Evolutionary conservation across 2,888 invertebrate genomes (phyloP), one percentile per base, ranked within the genome.

Genomic region (Drosophila falleni): DNA sequence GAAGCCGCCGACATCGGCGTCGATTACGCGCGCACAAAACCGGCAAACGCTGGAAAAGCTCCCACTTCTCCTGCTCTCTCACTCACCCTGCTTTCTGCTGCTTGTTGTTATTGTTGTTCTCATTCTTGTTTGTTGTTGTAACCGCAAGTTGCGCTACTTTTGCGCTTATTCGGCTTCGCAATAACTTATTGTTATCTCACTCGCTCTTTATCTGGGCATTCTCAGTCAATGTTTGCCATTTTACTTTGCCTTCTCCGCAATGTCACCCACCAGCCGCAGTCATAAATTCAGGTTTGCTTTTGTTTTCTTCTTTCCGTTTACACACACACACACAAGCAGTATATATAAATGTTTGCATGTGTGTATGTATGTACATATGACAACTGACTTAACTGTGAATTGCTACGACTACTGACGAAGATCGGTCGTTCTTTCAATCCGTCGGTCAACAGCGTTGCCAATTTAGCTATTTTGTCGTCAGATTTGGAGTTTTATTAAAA

Each of bases 111-210:
- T 33, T 62, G 19, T 35, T 60, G 9, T 61, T 62, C 41, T 6
- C 44, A 41, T 75, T 78, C n/a, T 35, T 35, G n/a, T 23, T 58
- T 74, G 62, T 68, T 84, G 77, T 69, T 64, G 58, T 58, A 50
- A 73, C 80, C 82, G 73, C 87, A 81, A 87, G 80, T 85, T 84
- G 87, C 78, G 83, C 83, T 84, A 87, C 87, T 76, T 87, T 87
- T 85, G 84, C 84, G 87, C 84, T 83, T 83, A 84, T 84, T 84
- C 84, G 83, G 87, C 87, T 84, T 85, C 87, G 65, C 67, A 33
- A 39, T 39, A 42, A 31, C 63, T 47, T 63, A 49, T 63, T 71
- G 63, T 49, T 58, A 63, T 70, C 72, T 64, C 64, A 29, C 65
- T 56, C 64, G 46, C 67, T 9, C 67, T 53, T 60, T 59, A 46